Evolutionary conservation across 1,140 invertebrate species (phyloP).

Genomic region (Cherax destructor): DNA sequence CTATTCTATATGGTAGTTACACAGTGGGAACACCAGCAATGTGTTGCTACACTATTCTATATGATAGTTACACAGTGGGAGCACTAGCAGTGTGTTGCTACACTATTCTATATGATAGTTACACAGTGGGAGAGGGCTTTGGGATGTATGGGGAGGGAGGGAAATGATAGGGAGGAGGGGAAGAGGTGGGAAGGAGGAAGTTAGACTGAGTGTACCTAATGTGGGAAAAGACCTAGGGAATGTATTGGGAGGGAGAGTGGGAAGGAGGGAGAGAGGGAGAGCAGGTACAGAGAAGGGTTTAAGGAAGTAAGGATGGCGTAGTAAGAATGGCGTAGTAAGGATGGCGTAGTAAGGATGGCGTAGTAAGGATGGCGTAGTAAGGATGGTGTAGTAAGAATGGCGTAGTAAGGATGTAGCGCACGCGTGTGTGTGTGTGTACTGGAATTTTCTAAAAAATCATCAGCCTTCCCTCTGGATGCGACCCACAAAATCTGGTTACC

Average conservation of each 20-base stretch:
- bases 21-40: no score
- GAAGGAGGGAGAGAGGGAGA: neutral
- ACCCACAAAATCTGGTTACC: no score
- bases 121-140: neutral
- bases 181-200: neutral
- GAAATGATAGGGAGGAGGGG: neutral
- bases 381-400: neutral
- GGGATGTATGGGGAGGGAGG: neutral
- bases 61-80: no score
- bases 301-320: neutral
- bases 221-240: neutral
- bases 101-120: no score
- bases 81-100: no score
- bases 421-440: no score
- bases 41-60: no score
- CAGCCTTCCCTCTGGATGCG: no score
- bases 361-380: neutral
- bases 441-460: no score
- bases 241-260: neutral
- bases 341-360: neutral
- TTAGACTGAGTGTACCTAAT: neutral
- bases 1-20: no score
- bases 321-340: neutral
- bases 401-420: no score
- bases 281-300: no score